These are phyloP conservation scores for Clamator glandarius DNA, from an alignment of 2,797 vertebrate species.

Conservation along the genomic window DNA sequence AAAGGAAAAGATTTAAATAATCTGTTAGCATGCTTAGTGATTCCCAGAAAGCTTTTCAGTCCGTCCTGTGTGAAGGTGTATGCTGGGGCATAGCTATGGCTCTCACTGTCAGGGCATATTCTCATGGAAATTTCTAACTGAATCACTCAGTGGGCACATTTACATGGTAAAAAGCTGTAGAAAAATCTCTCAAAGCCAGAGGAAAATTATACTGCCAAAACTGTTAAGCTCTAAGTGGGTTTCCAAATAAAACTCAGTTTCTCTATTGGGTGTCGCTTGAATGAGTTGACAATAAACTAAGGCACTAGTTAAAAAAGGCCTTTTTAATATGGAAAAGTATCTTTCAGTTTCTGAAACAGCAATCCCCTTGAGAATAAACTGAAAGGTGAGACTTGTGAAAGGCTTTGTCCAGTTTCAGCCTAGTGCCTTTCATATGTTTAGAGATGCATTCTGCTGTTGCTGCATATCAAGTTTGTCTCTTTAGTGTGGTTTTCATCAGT, in stretches of 20 bases:
- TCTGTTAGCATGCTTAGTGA: neutral
- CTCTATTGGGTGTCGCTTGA: constrained; percentile 63
- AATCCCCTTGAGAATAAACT: constrained; percentile 57
- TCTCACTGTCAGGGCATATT: constrained; percentile 57
- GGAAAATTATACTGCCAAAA: constrained; percentile 60
- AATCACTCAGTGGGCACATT: constrained; percentile 52
- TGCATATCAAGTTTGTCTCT: constrained; percentile 53
- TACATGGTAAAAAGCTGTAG: constrained; percentile 58
- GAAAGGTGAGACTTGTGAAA: constrained; percentile 66
- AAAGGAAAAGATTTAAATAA: constrained; percentile 50
- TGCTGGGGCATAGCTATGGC: neutral
- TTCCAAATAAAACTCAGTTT: constrained; percentile 61
- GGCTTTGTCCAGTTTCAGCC: constrained; percentile 58
- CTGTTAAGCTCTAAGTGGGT: constrained; percentile 43
- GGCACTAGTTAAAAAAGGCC: constrained; percentile 19
- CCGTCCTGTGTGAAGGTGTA: neutral
- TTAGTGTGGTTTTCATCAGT: constrained; percentile 41
- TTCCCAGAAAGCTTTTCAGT: constrained; percentile 60
- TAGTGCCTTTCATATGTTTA: constrained; percentile 45
- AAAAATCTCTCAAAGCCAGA: constrained; percentile 51
- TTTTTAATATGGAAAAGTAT: constrained; percentile 62
- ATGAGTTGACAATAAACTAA: constrained; percentile 68
- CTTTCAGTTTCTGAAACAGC: constrained; percentile 57
- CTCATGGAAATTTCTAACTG: constrained; percentile 47
- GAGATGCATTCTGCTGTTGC: constrained; percentile 55